phyloP scores from a whole-genome alignment of 2,888 invertebrate species.

The Lysandra coridon region DNA sequence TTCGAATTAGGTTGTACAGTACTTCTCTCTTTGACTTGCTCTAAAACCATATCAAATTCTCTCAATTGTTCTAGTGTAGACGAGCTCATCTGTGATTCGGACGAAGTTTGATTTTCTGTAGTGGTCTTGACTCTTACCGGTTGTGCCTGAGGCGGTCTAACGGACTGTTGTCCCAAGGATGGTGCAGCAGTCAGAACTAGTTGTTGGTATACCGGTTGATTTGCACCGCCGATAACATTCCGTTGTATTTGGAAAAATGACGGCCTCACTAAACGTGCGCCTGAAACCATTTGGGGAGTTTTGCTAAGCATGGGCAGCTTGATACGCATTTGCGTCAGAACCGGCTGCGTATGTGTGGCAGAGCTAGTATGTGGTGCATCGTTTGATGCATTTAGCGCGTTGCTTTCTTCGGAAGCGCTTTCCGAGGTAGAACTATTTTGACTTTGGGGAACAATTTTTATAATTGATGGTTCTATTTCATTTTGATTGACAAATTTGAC shows the following conservation, averaged over 20 bases:
- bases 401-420: slow-evolving; percentile 57
- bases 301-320: slow-evolving; percentile 76
- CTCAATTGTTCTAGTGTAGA: slow-evolving; percentile 88
- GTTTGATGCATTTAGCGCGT: slow-evolving; percentile 50
- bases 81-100: slow-evolving; percentile 84
- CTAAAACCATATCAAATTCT: slow-evolving; percentile 90
- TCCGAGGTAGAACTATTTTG: slow-evolving; percentile 54
- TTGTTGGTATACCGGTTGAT: slow-evolving; percentile 77
- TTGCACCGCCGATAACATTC: slow-evolving; percentile 80
- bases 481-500: slow-evolving; percentile 52
- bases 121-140: slow-evolving; percentile 56
- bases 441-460: slow-evolving; percentile 71
- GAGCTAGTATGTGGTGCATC: slow-evolving; percentile 54
- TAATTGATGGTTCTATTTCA: slow-evolving; percentile 69
- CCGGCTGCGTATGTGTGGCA: slow-evolving; percentile 65
- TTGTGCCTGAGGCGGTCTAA: slow-evolving; percentile 64
- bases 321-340: slow-evolving; percentile 78
- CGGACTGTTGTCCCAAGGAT: slow-evolving; percentile 67
- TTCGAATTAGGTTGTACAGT: slow-evolving; percentile 78
- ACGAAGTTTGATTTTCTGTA: slow-evolving; percentile 60
- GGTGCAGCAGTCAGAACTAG: slow-evolving; percentile 74
- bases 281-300: slow-evolving; percentile 78
- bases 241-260: slow-evolving; percentile 82
- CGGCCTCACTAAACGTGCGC: slow-evolving; percentile 78
- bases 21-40: slow-evolving; percentile 89